phyloP scores from a whole-genome alignment of 2,888 invertebrate genomes.

The Baronia brevicornis region DNA sequence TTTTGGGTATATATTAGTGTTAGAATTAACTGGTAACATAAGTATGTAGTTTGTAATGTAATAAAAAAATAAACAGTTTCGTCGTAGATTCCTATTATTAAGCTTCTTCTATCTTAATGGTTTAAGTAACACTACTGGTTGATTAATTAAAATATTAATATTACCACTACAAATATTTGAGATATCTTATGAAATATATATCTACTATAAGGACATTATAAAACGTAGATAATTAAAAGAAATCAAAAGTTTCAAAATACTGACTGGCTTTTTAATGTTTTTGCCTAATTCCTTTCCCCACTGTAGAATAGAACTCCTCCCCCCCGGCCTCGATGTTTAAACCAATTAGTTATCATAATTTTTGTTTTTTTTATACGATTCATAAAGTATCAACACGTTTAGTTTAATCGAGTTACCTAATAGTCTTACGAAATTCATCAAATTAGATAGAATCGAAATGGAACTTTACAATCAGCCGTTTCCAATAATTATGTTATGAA shows the following conservation, averaged over 20 bases:
- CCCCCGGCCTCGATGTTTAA: conserved; percentile 15
- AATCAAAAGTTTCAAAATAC: conserved; percentile 76
- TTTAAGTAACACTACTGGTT: conserved; percentile 75
- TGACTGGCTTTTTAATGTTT: conserved; percentile 69
- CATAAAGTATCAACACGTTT: conserved; percentile 23
- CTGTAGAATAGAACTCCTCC: conserved; percentile 28
- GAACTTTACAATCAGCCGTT: too few relatives aligned
- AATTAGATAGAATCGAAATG: conserved; percentile 13
- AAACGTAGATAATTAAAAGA: conserved; percentile 77
- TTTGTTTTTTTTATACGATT: conserved; percentile 63
- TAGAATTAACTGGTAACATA: conserved; percentile 74
- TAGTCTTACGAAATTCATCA: conserved; percentile 63
- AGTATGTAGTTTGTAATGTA: conserved; percentile 75
- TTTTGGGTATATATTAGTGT: conserved; percentile 75
- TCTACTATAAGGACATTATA: conserved; percentile 77
- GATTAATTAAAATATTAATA: conserved; percentile 75
- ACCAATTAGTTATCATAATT: conserved; percentile 71
- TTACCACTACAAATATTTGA: conserved; percentile 77
- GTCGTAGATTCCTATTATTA: conserved; percentile 75
- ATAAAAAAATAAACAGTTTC: conserved; percentile 68
- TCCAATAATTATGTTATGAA: conserved; percentile 13
- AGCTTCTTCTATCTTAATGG: conserved; percentile 75
- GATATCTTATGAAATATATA: conserved; percentile 77
- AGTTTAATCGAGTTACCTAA: conserved; percentile 24
- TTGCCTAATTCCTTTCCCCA: conserved; percentile 34